These are phyloP conservation scores for Brachypteracias leptosomus DNA, from an alignment of 2,113 vertebrate genomes.

Conservation along the genomic window DNA sequence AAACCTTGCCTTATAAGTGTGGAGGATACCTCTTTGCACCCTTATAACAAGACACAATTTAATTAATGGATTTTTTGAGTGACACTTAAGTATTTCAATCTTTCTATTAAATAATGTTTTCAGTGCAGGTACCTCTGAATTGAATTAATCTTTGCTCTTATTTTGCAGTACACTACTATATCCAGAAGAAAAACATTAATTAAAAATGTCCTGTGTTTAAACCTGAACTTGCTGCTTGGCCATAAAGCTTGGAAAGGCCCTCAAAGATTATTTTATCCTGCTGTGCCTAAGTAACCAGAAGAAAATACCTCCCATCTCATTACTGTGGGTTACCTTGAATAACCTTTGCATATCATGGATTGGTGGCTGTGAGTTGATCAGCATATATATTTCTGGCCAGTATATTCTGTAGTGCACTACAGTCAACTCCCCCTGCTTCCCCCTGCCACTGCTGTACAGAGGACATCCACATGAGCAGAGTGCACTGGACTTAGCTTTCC, in stretches of 20 bases:
- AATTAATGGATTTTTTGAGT: background rate
- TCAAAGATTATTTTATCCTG: conserved; percentile 43
- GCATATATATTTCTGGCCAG: background rate
- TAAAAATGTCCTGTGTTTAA: background rate
- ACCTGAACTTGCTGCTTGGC: background rate
- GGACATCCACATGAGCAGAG: background rate
- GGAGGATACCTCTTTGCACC: background rate
- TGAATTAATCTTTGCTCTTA: background rate
- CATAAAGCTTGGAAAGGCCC: background rate
- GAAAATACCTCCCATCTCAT: conserved; percentile 30
- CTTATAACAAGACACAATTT: background rate
- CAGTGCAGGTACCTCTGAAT: background rate
- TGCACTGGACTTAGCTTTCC: background rate
- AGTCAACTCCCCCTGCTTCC: background rate
- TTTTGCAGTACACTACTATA: background rate
- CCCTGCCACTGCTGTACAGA: background rate
- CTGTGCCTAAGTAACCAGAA: conserved; percentile 49
- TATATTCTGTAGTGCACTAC: background rate
- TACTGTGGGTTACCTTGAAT: conserved; percentile 41
- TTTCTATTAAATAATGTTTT: background rate
- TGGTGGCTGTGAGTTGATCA: background rate
- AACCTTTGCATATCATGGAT: background rate
- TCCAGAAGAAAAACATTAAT: background rate
- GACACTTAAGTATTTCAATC: background rate
- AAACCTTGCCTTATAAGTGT: background rate